Percentiles rank a stretch among this genome's conserved stretches.
These are phyloP conservation scores for Pentalonia nigronervosa DNA, from an alignment of 1,140 invertebrate genomes.

Conservation along the genomic window DNA sequence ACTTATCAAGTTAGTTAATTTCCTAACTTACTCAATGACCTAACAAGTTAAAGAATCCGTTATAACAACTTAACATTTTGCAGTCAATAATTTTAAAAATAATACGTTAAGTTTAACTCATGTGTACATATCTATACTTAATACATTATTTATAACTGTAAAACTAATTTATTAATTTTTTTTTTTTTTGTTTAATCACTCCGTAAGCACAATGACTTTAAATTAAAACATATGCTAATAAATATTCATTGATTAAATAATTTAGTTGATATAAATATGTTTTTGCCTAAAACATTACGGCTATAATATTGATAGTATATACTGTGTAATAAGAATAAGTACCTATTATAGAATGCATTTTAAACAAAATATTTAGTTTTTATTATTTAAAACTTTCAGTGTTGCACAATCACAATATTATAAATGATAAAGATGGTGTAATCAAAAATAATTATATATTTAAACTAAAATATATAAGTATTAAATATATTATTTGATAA, in stretches of 20 bases:
- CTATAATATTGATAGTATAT: no score
- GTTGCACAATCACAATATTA: neutral
- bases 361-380: neutral
- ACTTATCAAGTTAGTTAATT: no score
- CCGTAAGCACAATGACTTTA: neutral
- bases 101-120: neutral
- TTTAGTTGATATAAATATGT: neutral
- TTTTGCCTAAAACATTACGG: neutral
- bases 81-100: neutral
- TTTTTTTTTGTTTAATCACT: neutral
- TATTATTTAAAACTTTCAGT: neutral
- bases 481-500: no score
- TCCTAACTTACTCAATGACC: neutral
- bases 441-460: no score
- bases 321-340: neutral
- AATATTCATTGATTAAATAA: neutral
- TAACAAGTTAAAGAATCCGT: neutral
- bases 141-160: neutral
- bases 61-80: neutral
- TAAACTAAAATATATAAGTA: no score
- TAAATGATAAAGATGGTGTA: no score
- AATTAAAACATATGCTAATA: neutral
- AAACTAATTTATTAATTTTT: neutral
- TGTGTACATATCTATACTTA: neutral
- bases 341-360: neutral